Evolutionary conservation across 2,113 vertebrate genomes (phyloP).

Genomic region (Rynchops niger): DNA sequence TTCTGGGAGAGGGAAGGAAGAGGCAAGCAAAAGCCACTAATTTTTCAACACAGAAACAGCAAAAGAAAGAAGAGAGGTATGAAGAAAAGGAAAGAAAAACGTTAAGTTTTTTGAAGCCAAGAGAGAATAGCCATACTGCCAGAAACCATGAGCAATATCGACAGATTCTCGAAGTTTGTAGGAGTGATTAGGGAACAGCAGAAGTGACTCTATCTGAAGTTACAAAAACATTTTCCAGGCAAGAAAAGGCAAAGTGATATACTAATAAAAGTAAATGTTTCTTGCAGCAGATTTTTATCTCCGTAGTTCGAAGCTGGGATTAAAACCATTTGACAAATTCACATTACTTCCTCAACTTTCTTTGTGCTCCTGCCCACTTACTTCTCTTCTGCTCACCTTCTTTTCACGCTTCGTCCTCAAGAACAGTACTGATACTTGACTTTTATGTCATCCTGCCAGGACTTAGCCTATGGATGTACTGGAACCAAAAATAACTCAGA

Average conservation of each 20-base stretch:
- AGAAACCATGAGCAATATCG: neutral
- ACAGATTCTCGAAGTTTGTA: neutral
- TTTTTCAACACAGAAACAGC: neutral
- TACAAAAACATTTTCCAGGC: neutral
- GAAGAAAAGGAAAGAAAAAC: neutral
- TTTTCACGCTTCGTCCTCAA: neutral
- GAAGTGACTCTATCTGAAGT: neutral
- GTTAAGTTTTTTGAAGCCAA: neutral
- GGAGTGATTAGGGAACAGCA: neutral
- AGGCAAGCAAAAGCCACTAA: neutral
- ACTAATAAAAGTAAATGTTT: neutral
- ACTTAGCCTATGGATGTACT: neutral
- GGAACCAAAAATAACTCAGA: neutral
- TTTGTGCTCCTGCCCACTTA: neutral
- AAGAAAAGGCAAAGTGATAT: neutral
- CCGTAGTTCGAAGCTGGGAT: neutral
- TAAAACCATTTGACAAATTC: conserved; percentile 1
- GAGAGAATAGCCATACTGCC: neutral
- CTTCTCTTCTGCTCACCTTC: neutral
- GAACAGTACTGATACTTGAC: neutral
- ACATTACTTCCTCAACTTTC: neutral
- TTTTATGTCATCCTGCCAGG: neutral
- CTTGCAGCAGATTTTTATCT: neutral
- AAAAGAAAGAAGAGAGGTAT: neutral
- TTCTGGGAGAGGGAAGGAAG: neutral